Conservation (phyloP, 2,113 vertebrate genomes). For the Corythoichthys haematopterus region DNA sequence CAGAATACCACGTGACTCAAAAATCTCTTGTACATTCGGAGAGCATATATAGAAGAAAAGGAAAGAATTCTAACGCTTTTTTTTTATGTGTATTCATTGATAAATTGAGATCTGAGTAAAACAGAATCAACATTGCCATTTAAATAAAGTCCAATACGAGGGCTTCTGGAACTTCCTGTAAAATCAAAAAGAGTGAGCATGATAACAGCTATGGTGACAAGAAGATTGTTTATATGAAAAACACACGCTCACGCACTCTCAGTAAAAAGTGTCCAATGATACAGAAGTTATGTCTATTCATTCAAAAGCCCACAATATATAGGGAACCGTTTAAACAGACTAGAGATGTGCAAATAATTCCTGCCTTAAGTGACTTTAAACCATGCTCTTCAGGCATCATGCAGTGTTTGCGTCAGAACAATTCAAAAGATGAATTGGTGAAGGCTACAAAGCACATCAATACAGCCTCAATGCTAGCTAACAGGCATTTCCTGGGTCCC, state of each 20-base stretch:
- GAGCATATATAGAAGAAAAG: conserved; percentile 6
- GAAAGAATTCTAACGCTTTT: neutral
- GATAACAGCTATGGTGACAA: conserved; percentile 48
- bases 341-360: conserved; percentile 20
- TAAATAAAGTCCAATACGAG: conserved; percentile 13
- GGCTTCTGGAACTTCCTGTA: conserved; percentile 48
- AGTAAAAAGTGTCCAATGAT: conserved; percentile 32
- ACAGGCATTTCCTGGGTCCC: conserved; percentile 38
- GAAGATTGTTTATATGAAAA: conserved; percentile 7
- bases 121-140: neutral
- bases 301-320: conserved; percentile 24
- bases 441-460: conserved; percentile 59
- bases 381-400: conserved; percentile 66
- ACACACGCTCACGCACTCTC: conserved; percentile 31
- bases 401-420: conserved; percentile 58
- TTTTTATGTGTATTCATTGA: neutral
- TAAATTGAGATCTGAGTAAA: conserved; percentile 19
- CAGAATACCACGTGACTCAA: conserved; percentile 17
- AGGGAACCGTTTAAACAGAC: conserved; percentile 26
- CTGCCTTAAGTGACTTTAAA: conserved; percentile 36
- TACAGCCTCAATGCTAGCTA: conserved; percentile 50
- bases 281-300: conserved; percentile 36
- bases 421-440: conserved; percentile 58
- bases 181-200: conserved; percentile 55
- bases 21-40: conserved; percentile 30